Evolutionary conservation across 2,113 vertebrate genomes (phyloP).

Genomic region (Egretta garzetta): DNA sequence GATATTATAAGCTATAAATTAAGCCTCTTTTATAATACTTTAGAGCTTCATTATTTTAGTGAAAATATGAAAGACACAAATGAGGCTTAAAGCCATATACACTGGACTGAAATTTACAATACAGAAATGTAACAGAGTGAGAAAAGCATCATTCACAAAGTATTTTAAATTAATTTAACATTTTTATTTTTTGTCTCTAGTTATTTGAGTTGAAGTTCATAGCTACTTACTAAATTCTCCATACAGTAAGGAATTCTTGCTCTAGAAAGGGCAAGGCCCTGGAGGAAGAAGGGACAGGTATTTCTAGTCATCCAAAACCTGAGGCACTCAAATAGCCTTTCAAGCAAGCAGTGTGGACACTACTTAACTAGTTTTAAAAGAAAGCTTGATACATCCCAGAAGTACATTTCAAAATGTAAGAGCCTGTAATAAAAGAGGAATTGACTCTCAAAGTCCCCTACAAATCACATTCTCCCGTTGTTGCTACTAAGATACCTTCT

Average conservation of each 20-base stretch:
- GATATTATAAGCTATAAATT: background rate
- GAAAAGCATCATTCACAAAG: background rate
- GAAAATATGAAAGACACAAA: background rate
- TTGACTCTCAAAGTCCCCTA: background rate
- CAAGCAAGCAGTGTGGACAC: background rate
- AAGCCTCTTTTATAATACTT: background rate
- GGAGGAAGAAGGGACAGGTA: background rate
- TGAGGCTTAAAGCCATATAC: background rate
- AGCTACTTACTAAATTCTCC: background rate
- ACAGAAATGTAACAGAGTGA: background rate
- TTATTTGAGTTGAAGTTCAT: background rate
- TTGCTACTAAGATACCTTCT: background rate
- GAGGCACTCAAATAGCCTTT: background rate
- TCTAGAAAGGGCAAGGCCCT: background rate
- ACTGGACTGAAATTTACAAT: background rate
- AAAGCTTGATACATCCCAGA: background rate
- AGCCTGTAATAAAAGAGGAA: background rate
- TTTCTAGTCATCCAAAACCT: background rate
- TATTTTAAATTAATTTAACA: background rate
- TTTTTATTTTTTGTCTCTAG: background rate
- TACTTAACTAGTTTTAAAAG: background rate
- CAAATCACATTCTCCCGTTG: background rate
- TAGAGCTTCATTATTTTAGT: background rate
- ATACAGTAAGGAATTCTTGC: background rate
- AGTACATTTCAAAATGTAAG: background rate